Evolutionary conservation across 2,113 vertebrate genomes (phyloP), one percentile per base, ranked within the genome.

Genomic region (Proteles cristata): DNA sequence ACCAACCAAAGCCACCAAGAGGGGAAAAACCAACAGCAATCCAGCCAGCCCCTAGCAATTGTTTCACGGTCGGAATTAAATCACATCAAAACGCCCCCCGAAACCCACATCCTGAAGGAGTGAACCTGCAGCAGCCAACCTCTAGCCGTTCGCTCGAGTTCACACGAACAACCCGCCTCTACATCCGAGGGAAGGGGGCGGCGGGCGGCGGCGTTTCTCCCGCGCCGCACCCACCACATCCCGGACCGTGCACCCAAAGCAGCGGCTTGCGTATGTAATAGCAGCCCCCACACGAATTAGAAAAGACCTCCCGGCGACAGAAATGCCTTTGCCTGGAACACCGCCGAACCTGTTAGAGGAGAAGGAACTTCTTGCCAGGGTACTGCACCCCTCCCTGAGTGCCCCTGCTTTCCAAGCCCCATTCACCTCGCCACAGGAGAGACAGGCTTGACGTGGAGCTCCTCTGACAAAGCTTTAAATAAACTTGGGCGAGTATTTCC

Each of bases 71-170:
- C 96, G 95, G 92, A 97, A 97, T 98, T 97, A 74, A 98, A 97
- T 97, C 97, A 94, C 96, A 97, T 97, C 96, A 91, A 97, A 98
- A 97, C 97, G 96, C 97, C 97, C 97, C 97, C 97, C 87, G 94
- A 97, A 97, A 98, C 84, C 97, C 98, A 98, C 98, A 98, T 98
- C 97, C 97, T 97, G 97, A 88, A 91, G 97, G 90, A 96, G 97
- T 74, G 93, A 97, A 93, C 96, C 97, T 96, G 61, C 95, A 79
- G n/a, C 96, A 69, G 88, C 88, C 93, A 77, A 16, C 94, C 95
- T 92, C 83, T 58, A 21, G 91, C 14, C 90, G 43, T 66, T 53
- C 55, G 86, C 91, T 69, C 74, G 79, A 91, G 97, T 95, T 96
- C 96, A 95, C 96, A 73, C 69, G 69, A 82, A 87, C 83, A 48